Evolutionary conservation across 2,888 invertebrate genomes (phyloP).

Genomic region (Allacma fusca): DNA sequence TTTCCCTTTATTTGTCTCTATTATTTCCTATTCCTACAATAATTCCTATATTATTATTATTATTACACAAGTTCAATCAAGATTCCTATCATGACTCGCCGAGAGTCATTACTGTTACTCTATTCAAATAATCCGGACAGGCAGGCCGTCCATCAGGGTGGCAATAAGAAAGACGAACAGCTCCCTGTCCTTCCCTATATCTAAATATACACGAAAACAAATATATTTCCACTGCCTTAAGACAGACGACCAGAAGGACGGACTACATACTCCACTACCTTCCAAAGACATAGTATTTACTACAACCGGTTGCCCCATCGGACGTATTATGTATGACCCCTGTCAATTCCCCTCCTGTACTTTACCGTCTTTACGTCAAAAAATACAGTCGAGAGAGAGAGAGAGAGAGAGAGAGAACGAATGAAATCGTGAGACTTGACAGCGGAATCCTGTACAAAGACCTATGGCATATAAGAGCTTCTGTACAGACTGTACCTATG

Average conservation of each 20-base stretch:
- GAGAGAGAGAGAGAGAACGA: slow-evolving; percentile 11
- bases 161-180: no score
- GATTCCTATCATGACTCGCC: no score
- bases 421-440: background rate
- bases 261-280: background rate
- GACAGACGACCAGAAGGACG: no score
- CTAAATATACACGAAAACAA: no score
- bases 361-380: slow-evolving; percentile 38
- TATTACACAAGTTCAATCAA: background rate
- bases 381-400: background rate
- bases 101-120: no score
- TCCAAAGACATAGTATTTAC: background rate
- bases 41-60: background rate
- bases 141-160: no score
- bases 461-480: no score
- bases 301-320: background rate
- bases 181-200: no score
- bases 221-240: no score
- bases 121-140: no score
- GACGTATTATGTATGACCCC: slow-evolving; percentile 25
- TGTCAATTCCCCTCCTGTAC: slow-evolving; percentile 31
- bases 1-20: background rate
- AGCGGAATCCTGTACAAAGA: slow-evolving; percentile 2
- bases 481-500: no score
- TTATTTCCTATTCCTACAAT: background rate